phyloP scores from a whole-genome alignment of 1,140 invertebrate genomes.

The Drosophila subobscura region DNA sequence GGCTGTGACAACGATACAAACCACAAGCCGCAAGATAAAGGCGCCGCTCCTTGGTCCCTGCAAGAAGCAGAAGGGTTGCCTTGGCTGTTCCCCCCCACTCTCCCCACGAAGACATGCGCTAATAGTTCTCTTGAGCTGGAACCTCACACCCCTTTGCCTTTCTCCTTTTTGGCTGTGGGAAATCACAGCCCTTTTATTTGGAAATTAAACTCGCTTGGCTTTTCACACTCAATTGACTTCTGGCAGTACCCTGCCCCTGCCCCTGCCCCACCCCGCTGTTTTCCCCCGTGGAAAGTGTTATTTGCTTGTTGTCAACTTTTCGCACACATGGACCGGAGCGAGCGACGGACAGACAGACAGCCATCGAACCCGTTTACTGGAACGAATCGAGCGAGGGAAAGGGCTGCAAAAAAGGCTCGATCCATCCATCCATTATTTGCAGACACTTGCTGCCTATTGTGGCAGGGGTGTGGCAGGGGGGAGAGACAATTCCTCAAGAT shows the following conservation, averaged over 20 bases:
- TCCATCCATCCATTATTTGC: constrained; percentile 64
- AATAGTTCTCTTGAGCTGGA: constrained; percentile 52
- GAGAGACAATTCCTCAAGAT: constrained; percentile 22
- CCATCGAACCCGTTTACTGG: constrained; percentile 36
- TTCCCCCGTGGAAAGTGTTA: constrained; percentile 9
- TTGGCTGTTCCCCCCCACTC: constrained; percentile 7
- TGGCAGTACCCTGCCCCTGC: constrained; percentile 8
- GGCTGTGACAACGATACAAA: constrained; percentile 42
- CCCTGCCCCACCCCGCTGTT: background rate
- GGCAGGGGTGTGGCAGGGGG: constrained; percentile 2
- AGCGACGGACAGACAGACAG: too few species aligned
- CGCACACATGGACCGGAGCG: constrained; percentile 49
- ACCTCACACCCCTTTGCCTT: too few species aligned
- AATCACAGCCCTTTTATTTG: constrained; percentile 78
- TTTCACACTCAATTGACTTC: constrained; percentile 80
- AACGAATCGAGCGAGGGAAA: constrained; percentile 44
- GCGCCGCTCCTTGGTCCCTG: constrained; percentile 29
- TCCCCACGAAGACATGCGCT: constrained; percentile 42
- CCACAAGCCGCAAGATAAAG: constrained; percentile 65
- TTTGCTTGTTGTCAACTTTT: constrained; percentile 70
- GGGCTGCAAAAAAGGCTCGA: too few species aligned
- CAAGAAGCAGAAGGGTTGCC: constrained; percentile 33
- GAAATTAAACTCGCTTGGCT: constrained; percentile 78
- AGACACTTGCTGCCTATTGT: constrained; percentile 42
- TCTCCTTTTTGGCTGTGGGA: too few species aligned